Evolutionary conservation across 2,113 vertebrate species (phyloP).

Genomic region (Vicugna pacos): DNA sequence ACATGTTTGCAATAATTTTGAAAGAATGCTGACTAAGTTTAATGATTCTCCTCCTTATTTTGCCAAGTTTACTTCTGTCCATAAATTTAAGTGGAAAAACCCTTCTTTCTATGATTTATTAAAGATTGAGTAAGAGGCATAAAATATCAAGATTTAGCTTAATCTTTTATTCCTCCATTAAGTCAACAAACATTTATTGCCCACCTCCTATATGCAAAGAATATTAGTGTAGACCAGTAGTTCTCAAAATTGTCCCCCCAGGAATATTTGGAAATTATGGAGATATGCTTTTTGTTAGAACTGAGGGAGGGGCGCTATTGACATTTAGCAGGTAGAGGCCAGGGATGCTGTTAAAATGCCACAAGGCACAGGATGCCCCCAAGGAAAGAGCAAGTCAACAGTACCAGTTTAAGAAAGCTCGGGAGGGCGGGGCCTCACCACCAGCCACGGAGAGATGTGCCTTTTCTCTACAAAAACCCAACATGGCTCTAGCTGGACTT

Average conservation of each 20-base stretch:
- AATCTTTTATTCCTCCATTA: not conserved
- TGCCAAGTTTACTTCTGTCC: not conserved
- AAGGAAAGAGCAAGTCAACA: not conserved
- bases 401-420: not conserved
- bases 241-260: not conserved
- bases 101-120: not conserved
- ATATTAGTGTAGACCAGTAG: too few species aligned
- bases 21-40: not conserved
- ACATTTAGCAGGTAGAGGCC: not conserved
- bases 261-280: not conserved
- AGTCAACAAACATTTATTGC: not conserved
- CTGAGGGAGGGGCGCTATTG: fast-evolving
- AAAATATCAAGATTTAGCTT: not conserved
- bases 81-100: not conserved
- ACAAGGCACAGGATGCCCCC: not conserved
- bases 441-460: too few species aligned
- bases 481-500: not conserved
- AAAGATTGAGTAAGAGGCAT: not conserved
- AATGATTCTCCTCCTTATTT: not conserved
- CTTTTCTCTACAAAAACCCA: not conserved
- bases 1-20: not conserved
- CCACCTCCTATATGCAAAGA: too few species aligned
- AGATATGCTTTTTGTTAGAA: not conserved
- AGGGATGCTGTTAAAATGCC: not conserved
- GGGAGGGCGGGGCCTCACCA: not conserved